A percentile compares a stretch with the other conserved stretches of the same genome.
phyloP scores from a whole-genome alignment of 2,797 vertebrate genomes.

The Pteropus rufus region DNA sequence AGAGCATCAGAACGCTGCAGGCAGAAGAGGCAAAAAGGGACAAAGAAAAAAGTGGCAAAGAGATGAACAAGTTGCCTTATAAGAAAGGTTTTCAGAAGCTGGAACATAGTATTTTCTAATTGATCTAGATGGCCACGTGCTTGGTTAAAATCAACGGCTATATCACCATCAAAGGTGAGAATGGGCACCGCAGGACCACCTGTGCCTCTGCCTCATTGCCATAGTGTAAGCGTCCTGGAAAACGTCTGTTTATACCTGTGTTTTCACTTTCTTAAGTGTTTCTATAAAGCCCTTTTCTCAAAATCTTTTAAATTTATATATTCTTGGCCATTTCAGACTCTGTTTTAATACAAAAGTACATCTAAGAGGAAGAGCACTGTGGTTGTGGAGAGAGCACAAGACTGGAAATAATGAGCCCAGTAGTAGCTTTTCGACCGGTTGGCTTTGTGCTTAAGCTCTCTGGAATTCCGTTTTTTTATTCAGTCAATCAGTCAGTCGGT shows the following conservation, averaged over 20 bases:
- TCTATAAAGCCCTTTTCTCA: not conserved
- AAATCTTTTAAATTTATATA: not conserved
- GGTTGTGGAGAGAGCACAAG: not conserved
- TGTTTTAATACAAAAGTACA: not conserved
- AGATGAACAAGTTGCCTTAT: not conserved
- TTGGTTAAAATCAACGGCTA: too few relatives aligned
- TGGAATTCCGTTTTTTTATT: not conserved
- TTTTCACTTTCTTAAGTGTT: not conserved
- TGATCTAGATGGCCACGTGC: not conserved
- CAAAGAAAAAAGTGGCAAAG: not conserved
- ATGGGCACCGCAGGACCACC: not conserved
- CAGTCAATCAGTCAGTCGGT: not conserved
- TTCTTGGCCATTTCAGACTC: not conserved
- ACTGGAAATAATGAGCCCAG: not conserved
- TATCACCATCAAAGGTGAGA: not conserved
- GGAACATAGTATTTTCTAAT: not conserved
- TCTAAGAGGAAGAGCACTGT: not conserved
- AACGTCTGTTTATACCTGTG: too few relatives aligned
- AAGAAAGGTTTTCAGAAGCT: not conserved
- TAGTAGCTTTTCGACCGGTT: not conserved
- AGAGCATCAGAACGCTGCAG: not conserved
- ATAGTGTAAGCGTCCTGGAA: not conserved
- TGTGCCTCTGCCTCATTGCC: too few relatives aligned
- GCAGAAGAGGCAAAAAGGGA: not conserved
- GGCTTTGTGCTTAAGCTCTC: not conserved